A percentile compares a stretch with the other conserved stretches of the same genome.
Evolutionary conservation across 2,888 invertebrate genomes (phyloP).

Genomic region (Steinernema scapterisci): DNA sequence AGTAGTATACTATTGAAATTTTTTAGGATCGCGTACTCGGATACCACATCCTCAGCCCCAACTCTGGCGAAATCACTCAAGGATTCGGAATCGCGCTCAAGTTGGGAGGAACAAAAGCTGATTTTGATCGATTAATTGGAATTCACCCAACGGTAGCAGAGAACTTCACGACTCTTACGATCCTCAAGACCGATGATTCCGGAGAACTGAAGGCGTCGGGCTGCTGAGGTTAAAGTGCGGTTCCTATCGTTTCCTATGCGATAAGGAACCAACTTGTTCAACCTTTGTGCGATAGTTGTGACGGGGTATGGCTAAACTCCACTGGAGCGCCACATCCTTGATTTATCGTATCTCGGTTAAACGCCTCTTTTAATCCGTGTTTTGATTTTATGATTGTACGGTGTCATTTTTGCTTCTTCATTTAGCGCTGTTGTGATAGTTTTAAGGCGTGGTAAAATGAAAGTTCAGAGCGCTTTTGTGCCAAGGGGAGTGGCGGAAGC

Average conservation of each 20-base stretch:
- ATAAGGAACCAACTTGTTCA: constrained; percentile 35
- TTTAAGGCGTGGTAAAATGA: no score
- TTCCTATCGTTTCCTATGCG: constrained; percentile 4
- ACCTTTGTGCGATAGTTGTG: constrained; percentile 46
- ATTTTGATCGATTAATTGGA: constrained; percentile 73
- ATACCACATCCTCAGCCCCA: constrained; percentile 73
- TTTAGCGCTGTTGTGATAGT: no score
- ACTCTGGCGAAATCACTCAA: constrained; percentile 75
- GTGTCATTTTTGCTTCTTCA: no score
- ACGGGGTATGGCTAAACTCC: constrained; percentile 56
- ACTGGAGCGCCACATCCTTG: constrained; percentile 24
- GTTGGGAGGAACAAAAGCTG: constrained; percentile 71
- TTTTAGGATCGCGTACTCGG: constrained; percentile 72
- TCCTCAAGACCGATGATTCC: constrained; percentile 55
- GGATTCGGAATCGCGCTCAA: constrained; percentile 74
- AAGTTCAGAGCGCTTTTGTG: no score
- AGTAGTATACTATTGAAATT: background rate
- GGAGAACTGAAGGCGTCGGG: constrained; percentile 54
- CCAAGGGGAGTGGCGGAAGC: no score
- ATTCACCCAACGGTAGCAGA: constrained; percentile 75
- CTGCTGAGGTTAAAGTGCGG: constrained; percentile 61
- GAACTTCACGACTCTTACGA: constrained; percentile 60
- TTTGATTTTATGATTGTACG: background rate
- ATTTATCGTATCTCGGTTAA: background rate
- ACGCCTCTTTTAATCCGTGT: constrained; percentile 10